Base-by-base conservation (phyloP, 2,113 vertebrate species). In the Thamnophis sirtalis region DNA sequence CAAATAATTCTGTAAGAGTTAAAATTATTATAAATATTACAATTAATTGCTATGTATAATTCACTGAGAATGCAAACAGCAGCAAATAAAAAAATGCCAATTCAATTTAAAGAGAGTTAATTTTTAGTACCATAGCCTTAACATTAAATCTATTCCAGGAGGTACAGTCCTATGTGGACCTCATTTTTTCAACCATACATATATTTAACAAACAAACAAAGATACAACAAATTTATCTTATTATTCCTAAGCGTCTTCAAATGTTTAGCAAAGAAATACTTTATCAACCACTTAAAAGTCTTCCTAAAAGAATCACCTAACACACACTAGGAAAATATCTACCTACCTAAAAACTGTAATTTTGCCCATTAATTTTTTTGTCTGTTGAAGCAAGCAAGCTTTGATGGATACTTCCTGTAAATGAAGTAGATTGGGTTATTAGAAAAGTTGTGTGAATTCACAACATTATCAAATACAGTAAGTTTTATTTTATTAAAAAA, bases 351-450 rank as follows among this genome's bases (percentile, higher is more conserved):
- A 96, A 92, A 95, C 86, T 93, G 92, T 51, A 96, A 89, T 96
- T 96, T 91, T 96, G 93, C 94, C 93, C 95, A 97, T 96, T 95
- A 95, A 96, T 80, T 92, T 95, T 96, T 97, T 96, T 95, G 91
- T 94, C 94, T 96, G 94, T 60, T 95, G 93, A 94, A 60, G 90
- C 93, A 96, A 95, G 93, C 84, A 96, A 96, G 85, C 94, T 97
- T 94, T 95, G 8, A 89, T 89, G 86, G 93, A 68, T 0, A 2
- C 88, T 95, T 94, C 93, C 95, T 96, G 94, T 92, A 97, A 96
- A 95, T 92, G 53, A 96, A 96, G 92, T 90, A 92, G 54, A 96
- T 91, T 93, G 93, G 92, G 88, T 90, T 85, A 94, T 94, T 94
- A 96, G 89, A 92, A 93, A 92, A 91, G 93, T 53, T 92, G 48